Evolutionary conservation across 1,140 invertebrate species (phyloP), one percentile per base, ranked within the genome.

Genomic region (Euschistus heros): DNA sequence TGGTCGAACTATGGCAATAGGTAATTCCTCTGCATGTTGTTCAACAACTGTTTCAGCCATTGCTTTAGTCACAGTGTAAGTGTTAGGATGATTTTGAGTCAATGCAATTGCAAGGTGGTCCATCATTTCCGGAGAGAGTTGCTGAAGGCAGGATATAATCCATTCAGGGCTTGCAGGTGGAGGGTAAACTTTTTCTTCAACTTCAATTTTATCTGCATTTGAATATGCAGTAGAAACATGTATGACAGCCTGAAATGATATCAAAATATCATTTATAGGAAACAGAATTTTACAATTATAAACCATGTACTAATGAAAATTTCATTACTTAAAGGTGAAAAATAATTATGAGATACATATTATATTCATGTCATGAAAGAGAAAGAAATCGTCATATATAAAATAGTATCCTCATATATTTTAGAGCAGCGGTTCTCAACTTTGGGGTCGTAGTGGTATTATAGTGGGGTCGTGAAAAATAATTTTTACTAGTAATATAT

Each of bases 141-240:
- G 78, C 63, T 81, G 78, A 15, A 82, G 78, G 68, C 80, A 82
- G 46, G 81, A 76, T 0, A 88, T 78, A 27, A 88, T 79, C 18
- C 78, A 75, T 22, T 81, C 75, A 30, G 84, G 83, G 69, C 86
- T 81, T 26, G 82, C 81, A 0, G 82, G 79, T 0, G 85, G 80
- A 75, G 81, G 80, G 71, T 91, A 91, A 14, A 92, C 82, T 15
- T 75, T 74, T 75, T 92, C 89, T 47, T 85, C 80, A 15, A 92
- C 82, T 44, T 83, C 77, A 5, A 75, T 74, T 47, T 81, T 80
- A 64, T 91, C 85, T 0, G 87, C 83, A 74, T 94, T 94, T 70
- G 87, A 89, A 75, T 91, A 94, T 0, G 91, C 91, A 1, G 91
- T 94, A 2, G 91, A 93, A 5, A 94, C 86, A 74, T 94, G 89